phyloP scores from a whole-genome alignment of 1,140 invertebrate genomes.

The Hestina assimilis region DNA sequence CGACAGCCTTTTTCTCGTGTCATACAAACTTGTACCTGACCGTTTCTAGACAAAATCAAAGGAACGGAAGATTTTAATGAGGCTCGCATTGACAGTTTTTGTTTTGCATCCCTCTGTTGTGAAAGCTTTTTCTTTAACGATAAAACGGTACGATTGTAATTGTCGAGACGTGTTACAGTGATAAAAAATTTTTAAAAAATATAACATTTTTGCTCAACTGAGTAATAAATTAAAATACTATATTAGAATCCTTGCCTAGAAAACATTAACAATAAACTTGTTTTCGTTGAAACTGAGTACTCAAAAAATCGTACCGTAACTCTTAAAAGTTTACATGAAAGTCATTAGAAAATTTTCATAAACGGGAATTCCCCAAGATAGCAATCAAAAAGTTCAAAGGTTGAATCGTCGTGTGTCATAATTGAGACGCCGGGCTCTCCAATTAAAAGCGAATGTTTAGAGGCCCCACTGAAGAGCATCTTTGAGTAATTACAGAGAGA shows the following conservation, averaged over 20 bases:
- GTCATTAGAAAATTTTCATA: slow-evolving; percentile 4
- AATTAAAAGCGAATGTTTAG: slow-evolving; percentile 72
- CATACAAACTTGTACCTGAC: slow-evolving; percentile 56
- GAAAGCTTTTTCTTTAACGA: slow-evolving; percentile 14
- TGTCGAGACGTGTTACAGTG: slow-evolving; percentile 11
- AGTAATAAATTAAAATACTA: too few species aligned
- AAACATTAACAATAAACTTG: too few species aligned
- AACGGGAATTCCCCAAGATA: slow-evolving; percentile 39
- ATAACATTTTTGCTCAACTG: too few species aligned
- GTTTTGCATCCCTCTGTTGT: slow-evolving; percentile 48
- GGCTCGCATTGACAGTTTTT: slow-evolving; percentile 66
- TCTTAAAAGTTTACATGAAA: neutral
- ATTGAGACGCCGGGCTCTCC: slow-evolving; percentile 60
- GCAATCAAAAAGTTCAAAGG: slow-evolving; percentile 67
- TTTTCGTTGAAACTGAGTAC: too few species aligned
- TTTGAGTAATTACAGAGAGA: slow-evolving; percentile 61
- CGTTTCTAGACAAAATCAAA: slow-evolving; percentile 72
- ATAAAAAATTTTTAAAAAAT: neutral
- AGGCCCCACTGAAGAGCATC: slow-evolving; percentile 39
- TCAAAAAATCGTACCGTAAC: too few species aligned
- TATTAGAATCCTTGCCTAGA: too few species aligned
- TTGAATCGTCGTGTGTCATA: slow-evolving; percentile 59
- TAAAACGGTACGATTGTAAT: slow-evolving; percentile 22
- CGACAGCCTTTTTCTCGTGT: slow-evolving; percentile 49
- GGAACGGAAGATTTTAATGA: slow-evolving; percentile 76